Evolutionary conservation across 2,113 vertebrate species (phyloP), one percentile per base, ranked within the genome.

Genomic region (Coryphaenoides rupestris): DNA sequence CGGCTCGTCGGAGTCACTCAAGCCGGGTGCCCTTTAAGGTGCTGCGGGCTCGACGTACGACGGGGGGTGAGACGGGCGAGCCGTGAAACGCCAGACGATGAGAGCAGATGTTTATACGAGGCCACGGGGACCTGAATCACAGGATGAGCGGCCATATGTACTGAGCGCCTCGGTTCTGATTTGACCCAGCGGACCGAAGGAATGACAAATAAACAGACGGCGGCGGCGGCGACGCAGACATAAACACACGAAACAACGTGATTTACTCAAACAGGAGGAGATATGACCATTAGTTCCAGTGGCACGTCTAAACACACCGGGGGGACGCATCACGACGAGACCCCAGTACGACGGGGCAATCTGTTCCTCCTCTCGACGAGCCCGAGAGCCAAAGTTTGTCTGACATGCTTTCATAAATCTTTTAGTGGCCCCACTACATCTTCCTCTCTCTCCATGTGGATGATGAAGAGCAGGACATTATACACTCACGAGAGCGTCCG

Each of bases 81-180:
- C 60, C 66, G 69, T 82, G 78, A 86, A 72, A 81, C 75, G 78
- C 52, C 64, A 60, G 74, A 80, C 73, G 78, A 83, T 80, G 80
- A 84, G 72, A 69, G 76, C 83, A 86, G 85, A 87, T 85, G 84
- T 75, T 81, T 62, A 71, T 46, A 57, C 56, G 69, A 68, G 76
- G 66, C 67, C 79, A 54, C 69, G 79, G 79, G 84, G 74, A 77
- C 76, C 69, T 86, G 83, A 89, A 75, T 86, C 81, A 87, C 74
- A 72, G 66, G 26, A 61, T 85, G 85, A 87, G 79, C 84, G 67
- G 62, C 55, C 76, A 60, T 24, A n/a, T n/a, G n/a, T n/a, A n/a
- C n/a, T n/a, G 61, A 80, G 65, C 77, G 80, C 73, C 75, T 77
- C 78, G 73, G n/a, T 84, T 83, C 74, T 59, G 68, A 53, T 57